Evolutionary conservation across 2,797 vertebrate genomes (phyloP).

Genomic region (Epinephelus coioides): DNA sequence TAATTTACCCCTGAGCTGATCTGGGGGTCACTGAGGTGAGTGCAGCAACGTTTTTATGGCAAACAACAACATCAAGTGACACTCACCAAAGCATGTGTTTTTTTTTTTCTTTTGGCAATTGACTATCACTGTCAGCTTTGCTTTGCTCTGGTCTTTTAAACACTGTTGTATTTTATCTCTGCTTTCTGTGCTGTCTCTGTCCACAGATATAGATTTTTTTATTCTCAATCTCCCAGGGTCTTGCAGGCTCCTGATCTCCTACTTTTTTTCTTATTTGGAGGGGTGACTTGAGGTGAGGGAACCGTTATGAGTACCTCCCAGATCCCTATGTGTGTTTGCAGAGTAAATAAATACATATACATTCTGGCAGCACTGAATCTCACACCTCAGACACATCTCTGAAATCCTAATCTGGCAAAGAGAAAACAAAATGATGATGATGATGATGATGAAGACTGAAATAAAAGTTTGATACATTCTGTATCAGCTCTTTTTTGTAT

Average conservation of each 20-base stretch:
- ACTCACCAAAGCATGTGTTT: background rate
- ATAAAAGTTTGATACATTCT: background rate
- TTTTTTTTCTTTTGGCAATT: background rate
- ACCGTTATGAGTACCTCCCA: background rate
- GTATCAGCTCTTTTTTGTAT: background rate
- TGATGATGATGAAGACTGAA: too few relatives aligned
- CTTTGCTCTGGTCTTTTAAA: too few relatives aligned
- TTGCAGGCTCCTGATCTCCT: slow-evolving; percentile 32
- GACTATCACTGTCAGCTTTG: background rate
- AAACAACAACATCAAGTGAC: background rate
- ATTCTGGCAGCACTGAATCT: background rate
- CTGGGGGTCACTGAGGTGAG: slow-evolving; percentile 51
- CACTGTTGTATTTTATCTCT: background rate
- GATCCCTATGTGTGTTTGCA: background rate
- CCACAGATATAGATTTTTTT: slow-evolving; percentile 26
- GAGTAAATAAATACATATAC: background rate
- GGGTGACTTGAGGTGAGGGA: slow-evolving; percentile 57
- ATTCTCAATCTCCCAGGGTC: slow-evolving; percentile 2
- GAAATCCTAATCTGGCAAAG: background rate
- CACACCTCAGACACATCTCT: background rate
- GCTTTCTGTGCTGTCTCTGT: slow-evolving; percentile 26
- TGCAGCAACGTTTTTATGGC: background rate
- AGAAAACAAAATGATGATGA: background rate
- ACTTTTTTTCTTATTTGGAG: slow-evolving; percentile 42
- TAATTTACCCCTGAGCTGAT: slow-evolving; percentile 38